These are phyloP conservation scores for Pagrus major DNA, from an alignment of 2,113 vertebrate species.

Conservation along the genomic window DNA sequence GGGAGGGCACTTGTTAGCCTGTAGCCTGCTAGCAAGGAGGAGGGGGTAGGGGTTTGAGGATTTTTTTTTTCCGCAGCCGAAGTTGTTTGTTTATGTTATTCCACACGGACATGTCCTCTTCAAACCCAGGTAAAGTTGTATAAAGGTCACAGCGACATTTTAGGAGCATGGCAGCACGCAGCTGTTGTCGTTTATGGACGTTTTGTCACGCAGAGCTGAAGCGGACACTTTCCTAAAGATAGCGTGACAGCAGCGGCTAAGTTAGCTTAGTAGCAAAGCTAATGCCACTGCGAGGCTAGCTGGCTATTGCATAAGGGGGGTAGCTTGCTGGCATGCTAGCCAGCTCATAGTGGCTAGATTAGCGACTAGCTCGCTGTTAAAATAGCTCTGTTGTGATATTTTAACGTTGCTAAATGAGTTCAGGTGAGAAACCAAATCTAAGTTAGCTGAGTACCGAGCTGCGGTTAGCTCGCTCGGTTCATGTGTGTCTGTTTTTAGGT, in stretches of 20 bases:
- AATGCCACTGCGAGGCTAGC: constrained; percentile 38
- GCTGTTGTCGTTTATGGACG: background rate
- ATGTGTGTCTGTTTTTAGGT: background rate
- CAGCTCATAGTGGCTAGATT: background rate
- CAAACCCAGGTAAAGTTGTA: constrained; percentile 76
- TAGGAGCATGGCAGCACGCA: fast-evolving
- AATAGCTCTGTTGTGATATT: background rate
- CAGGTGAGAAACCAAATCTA: background rate
- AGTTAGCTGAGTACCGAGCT: background rate
- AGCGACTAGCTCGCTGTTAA: background rate
- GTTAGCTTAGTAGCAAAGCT: constrained; percentile 68
- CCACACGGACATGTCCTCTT: constrained; percentile 78
- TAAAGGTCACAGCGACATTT: background rate
- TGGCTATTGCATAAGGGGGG: constrained; percentile 50
- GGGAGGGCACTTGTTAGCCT: constrained; percentile 51
- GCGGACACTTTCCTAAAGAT: constrained; percentile 62
- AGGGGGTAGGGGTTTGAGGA: constrained; percentile 37
- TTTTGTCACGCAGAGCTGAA: background rate
- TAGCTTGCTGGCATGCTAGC: constrained; percentile 19
- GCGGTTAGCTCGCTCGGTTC: background rate
- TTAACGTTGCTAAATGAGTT: background rate
- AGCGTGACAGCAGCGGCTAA: constrained; percentile 74
- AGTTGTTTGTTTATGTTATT: constrained; percentile 84
- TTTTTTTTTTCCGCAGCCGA: constrained; percentile 50
- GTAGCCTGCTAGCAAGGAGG: constrained; percentile 58